These are phyloP conservation scores for Ictalurus punctatus DNA, from an alignment of 2,113 vertebrate species.

Conservation along the genomic window DNA sequence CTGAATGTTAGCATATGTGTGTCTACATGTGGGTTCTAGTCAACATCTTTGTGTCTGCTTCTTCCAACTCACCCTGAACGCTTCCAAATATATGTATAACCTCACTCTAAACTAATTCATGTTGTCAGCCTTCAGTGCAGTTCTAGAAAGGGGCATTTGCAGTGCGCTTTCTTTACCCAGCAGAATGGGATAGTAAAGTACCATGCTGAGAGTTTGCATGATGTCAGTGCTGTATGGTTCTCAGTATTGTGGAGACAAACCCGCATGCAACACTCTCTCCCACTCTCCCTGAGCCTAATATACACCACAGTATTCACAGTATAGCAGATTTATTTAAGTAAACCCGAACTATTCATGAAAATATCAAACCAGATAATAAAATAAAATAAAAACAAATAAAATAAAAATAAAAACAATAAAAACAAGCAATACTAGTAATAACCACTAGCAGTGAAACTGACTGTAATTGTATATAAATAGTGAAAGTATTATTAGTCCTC, in stretches of 20 bases:
- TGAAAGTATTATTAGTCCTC: not conserved
- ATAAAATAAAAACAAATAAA: too few relatives aligned
- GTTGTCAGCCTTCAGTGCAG: not conserved
- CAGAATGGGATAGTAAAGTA: conserved; percentile 15
- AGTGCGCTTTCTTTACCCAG: not conserved
- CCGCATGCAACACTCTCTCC: not conserved
- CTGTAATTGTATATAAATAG: not conserved
- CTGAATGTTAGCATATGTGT: conserved; percentile 24
- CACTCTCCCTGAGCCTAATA: not conserved
- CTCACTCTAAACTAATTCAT: not conserved
- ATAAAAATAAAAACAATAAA: not conserved
- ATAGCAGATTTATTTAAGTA: not conserved
- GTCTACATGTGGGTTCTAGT: conserved; percentile 11
- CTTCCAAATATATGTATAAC: not conserved
- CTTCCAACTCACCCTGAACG: conserved; percentile 8
- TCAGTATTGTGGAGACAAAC: not conserved
- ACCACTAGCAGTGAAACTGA: not conserved
- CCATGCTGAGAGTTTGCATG: conserved; percentile 13
- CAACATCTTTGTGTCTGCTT: not conserved
- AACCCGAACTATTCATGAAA: not conserved
- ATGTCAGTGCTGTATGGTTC: conserved; percentile 37
- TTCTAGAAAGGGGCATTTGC: not conserved
- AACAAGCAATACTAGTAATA: not conserved
- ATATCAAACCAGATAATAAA: not conserved
- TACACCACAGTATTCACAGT: not conserved